These are phyloP conservation scores for Craseonycteris thonglongyai DNA, from an alignment of 2,113 vertebrate genomes.

Conservation along the genomic window DNA sequence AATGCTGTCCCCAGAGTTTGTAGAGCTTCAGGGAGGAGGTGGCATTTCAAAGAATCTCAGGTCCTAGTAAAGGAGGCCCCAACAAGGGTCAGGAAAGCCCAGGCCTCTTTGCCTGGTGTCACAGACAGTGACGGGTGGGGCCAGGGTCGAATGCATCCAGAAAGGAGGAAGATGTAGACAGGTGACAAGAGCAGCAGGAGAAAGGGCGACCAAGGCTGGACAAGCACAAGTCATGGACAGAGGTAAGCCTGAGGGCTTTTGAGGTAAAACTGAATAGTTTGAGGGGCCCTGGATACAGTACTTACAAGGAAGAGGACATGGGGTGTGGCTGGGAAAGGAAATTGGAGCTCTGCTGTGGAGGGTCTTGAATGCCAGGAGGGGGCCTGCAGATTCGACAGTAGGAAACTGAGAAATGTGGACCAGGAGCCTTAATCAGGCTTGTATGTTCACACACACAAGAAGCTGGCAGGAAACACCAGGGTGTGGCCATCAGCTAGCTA, in stretches of 20 bases:
- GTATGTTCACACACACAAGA: neutral
- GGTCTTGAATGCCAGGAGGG: neutral
- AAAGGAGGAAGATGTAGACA: neutral
- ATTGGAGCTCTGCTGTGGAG: neutral
- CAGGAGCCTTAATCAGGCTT: neutral
- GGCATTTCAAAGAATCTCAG: neutral
- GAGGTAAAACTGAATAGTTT: neutral
- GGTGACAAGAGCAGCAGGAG: neutral
- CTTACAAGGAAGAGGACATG: neutral
- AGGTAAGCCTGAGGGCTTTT: neutral
- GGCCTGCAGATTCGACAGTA: neutral
- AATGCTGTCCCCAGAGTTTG: neutral
- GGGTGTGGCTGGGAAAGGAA: neutral
- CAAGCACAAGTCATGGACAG: neutral
- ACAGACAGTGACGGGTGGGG: neutral
- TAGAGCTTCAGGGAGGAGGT: neutral
- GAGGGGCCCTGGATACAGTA: neutral
- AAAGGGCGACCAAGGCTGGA: neutral
- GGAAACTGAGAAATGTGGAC: neutral
- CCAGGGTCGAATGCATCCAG: neutral
- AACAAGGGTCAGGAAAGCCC: neutral
- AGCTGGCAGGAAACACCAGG: neutral
- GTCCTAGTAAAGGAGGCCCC: neutral
- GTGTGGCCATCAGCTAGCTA: neutral
- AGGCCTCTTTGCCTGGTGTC: neutral